These are phyloP conservation scores for Drosophila baimaii DNA, from an alignment of 1,140 invertebrate genomes.

Conservation along the genomic window DNA sequence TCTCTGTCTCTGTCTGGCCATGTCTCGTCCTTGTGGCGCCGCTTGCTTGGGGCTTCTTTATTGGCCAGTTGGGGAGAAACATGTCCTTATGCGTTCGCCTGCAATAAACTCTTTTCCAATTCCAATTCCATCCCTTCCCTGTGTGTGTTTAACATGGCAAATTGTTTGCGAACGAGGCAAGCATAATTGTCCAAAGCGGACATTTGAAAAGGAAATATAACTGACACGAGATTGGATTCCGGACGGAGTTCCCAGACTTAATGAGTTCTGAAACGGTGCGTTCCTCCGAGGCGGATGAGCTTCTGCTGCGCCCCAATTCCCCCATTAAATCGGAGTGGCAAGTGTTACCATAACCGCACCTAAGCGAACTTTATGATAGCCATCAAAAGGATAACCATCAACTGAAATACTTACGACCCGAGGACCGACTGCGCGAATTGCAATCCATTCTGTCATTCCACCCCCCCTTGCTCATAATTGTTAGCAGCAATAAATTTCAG, in stretches of 20 bases:
- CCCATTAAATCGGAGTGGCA: conserved; percentile 14
- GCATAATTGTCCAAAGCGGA: conserved; percentile 65
- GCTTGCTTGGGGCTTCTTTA: conserved; percentile 56
- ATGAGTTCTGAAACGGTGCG: conserved; percentile 11
- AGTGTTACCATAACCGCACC: conserved; percentile 29
- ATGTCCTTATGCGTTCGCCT: conserved; percentile 49
- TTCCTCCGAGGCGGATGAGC: neutral
- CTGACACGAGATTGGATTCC: conserved; percentile 49
- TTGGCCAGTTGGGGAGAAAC: conserved; percentile 11
- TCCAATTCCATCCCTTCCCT: conserved; percentile 45
- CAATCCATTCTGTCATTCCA: conserved; percentile 27
- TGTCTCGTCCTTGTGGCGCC: conserved; percentile 76
- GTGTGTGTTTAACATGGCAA: conserved; percentile 45
- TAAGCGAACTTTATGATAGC: conserved; percentile 30
- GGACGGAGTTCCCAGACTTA: neutral
- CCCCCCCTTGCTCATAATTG: conserved; percentile 51
- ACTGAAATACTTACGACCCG: conserved; percentile 32
- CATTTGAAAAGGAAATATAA: conserved; percentile 66
- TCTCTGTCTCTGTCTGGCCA: conserved; percentile 42
- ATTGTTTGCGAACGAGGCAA: conserved; percentile 51
- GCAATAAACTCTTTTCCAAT: conserved; percentile 52
- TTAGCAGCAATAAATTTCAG: conserved; percentile 42
- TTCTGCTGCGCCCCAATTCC: conserved; percentile 18
- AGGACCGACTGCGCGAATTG: conserved; percentile 25
- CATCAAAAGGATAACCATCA: conserved; percentile 45